Evolutionary conservation across 2,888 invertebrate species (phyloP).

Genomic region (Cheilosia urbana): DNA sequence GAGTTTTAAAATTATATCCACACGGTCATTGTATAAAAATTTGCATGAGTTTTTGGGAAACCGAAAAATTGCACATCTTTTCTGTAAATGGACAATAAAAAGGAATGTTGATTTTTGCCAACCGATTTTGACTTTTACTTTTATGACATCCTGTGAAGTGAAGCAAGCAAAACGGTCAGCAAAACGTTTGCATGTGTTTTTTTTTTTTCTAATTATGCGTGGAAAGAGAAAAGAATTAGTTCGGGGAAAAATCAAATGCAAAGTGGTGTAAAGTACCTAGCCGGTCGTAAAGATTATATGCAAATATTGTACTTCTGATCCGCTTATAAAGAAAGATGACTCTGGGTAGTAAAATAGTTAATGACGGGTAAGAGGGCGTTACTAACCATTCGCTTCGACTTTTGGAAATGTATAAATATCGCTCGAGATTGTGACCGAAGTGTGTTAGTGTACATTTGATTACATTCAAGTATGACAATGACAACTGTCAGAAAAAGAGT

Average conservation of each 20-base stretch:
- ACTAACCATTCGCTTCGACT: neutral
- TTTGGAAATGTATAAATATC: neutral
- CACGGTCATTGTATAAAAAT: neutral
- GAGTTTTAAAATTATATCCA: neutral
- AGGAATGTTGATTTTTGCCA: constrained; percentile 57
- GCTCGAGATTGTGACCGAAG: too few relatives aligned
- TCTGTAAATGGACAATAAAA: constrained; percentile 23
- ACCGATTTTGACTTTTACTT: constrained; percentile 61
- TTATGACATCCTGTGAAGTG: neutral
- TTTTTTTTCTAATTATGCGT: constrained; percentile 17
- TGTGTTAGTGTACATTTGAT: too few relatives aligned
- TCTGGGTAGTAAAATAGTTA: neutral
- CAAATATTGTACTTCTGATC: constrained; percentile 29
- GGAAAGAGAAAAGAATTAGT: neutral
- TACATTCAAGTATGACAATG: too few relatives aligned
- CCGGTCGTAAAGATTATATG: constrained; percentile 37
- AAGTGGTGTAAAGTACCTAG: neutral
- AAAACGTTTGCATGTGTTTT: neutral
- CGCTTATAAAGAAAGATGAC: neutral
- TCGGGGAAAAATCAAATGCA: neutral
- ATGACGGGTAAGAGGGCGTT: neutral
- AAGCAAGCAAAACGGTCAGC: neutral
- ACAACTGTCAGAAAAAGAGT: too few relatives aligned
- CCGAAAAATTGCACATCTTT: constrained; percentile 22
- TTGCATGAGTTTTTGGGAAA: constrained; percentile 37